These are phyloP conservation scores for Ariopsis seemanni DNA, from an alignment of 2,113 vertebrate genomes.

Conservation along the genomic window DNA sequence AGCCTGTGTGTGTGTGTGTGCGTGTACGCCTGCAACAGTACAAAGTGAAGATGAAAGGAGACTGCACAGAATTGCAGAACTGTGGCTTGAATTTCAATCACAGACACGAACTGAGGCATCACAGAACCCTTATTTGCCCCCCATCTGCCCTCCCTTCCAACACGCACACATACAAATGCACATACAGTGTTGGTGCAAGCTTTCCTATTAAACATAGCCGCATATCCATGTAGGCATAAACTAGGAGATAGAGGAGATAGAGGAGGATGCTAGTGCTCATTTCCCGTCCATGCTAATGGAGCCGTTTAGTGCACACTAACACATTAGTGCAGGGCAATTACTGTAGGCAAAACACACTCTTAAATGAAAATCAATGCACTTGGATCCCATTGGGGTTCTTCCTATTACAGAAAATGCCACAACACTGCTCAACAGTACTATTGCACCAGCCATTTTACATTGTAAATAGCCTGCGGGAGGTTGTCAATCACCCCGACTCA, in stretches of 20 bases:
- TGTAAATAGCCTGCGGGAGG: slow-evolving; percentile 21
- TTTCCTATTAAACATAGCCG: slow-evolving; percentile 14
- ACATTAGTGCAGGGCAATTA: slow-evolving; percentile 32
- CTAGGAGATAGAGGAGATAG: background rate
- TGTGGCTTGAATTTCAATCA: slow-evolving; percentile 35
- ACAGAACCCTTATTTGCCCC: slow-evolving; percentile 1
- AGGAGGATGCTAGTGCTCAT: background rate
- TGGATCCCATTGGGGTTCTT: slow-evolving; percentile 17
- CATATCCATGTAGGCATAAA: slow-evolving; percentile 13
- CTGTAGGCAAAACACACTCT: slow-evolving; percentile 30
- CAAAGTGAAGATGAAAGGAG: slow-evolving; percentile 38
- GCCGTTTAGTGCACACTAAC: slow-evolving; percentile 26
- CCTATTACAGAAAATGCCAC: slow-evolving; percentile 33
- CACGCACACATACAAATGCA: slow-evolving; percentile 20
- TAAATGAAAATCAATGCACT: slow-evolving; percentile 39
- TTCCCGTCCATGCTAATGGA: slow-evolving; percentile 36
- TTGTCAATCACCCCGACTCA: background rate
- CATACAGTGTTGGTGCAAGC: background rate
- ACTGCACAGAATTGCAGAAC: slow-evolving; percentile 17
- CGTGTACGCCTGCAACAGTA: slow-evolving; percentile 1
- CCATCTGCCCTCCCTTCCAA: background rate
- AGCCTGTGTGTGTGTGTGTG: background rate
- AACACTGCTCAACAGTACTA: slow-evolving; percentile 7
- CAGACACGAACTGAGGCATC: slow-evolving; percentile 25
- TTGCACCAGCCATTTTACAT: slow-evolving; percentile 14